These are phyloP conservation scores for Rhadinocentrus ornatus DNA, from an alignment of 2,797 vertebrate species.

Conservation along the genomic window DNA sequence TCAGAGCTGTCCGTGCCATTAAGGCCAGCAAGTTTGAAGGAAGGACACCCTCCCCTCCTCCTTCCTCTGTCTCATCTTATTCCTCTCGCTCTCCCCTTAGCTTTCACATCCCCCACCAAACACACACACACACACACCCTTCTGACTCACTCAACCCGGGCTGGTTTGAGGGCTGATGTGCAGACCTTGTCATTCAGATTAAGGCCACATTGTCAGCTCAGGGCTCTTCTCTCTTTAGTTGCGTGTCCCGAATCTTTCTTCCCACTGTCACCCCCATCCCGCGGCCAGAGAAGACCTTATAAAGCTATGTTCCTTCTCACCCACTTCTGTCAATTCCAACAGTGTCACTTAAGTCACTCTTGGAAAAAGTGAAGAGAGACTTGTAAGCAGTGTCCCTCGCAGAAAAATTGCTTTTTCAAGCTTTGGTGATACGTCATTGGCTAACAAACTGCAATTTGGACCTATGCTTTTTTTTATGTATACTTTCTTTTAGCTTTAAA, in stretches of 20 bases:
- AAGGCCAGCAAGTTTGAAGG: conserved; percentile 86
- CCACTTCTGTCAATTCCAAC: conserved; percentile 86
- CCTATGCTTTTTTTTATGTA: conserved; percentile 1
- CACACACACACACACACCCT: conserved; percentile 33
- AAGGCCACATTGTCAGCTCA: conserved; percentile 88
- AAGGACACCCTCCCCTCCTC: conserved; percentile 69
- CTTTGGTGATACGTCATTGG: conserved; percentile 34
- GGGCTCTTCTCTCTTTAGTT: conserved; percentile 73
- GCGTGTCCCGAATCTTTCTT: conserved; percentile 68
- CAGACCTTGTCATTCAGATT: conserved; percentile 92
- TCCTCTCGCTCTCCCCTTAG: conserved; percentile 74
- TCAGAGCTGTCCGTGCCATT: conserved; percentile 82
- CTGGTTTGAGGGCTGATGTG: conserved; percentile 74
- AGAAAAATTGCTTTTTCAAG: conserved; percentile 69
- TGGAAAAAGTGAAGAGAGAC: conserved; percentile 65
- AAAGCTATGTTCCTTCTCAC: conserved; percentile 74
- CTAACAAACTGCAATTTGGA: conserved; percentile 28
- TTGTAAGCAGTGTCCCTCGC: conserved; percentile 47
- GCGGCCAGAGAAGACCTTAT: conserved; percentile 78
- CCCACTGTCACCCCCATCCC: conserved; percentile 69
- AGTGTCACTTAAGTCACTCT: conserved; percentile 74
- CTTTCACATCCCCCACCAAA: conserved; percentile 81
- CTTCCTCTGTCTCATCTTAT: conserved; percentile 70
- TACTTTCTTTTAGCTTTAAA: conserved; percentile 14
- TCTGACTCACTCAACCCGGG: conserved; percentile 23